A percentile compares a stretch with the other conserved stretches of the same genome.
Evolutionary conservation across 2,113 vertebrate species (phyloP).

Genomic region (Saguinus imperator): DNA sequence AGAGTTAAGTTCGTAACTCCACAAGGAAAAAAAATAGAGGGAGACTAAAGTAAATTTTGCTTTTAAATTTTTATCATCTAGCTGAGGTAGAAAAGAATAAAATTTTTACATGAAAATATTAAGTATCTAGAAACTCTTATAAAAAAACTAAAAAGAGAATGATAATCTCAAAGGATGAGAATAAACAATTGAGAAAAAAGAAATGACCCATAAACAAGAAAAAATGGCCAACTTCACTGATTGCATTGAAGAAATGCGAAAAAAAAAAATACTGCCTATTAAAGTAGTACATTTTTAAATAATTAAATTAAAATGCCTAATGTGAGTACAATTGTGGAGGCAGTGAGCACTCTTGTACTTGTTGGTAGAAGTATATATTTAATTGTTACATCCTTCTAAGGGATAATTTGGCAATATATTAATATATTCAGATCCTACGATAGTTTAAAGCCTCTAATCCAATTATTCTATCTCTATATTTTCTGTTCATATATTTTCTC

Average conservation of each 20-base stretch:
- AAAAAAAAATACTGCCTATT: background rate
- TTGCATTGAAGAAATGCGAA: background rate
- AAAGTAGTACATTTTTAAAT: background rate
- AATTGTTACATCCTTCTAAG: background rate
- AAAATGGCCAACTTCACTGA: background rate
- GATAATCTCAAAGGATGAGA: background rate
- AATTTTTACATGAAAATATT: background rate
- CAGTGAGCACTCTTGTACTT: background rate
- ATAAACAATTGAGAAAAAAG: background rate
- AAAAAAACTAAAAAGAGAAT: background rate
- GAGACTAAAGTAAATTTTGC: background rate
- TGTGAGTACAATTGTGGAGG: background rate
- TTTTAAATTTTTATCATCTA: too few relatives aligned
- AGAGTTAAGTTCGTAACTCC: background rate
- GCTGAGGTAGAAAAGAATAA: background rate
- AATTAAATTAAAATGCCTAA: background rate
- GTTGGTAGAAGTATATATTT: background rate
- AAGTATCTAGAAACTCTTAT: background rate
- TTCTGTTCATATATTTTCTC: background rate
- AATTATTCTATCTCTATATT: background rate
- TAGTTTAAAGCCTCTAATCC: background rate
- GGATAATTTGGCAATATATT: background rate
- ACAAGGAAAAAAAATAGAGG: background rate
- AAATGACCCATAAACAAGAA: background rate
- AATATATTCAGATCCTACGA: background rate